Conservation (phyloP, 64 coral and sea anemone species). For the Cladopsammia gracilis region DNA sequence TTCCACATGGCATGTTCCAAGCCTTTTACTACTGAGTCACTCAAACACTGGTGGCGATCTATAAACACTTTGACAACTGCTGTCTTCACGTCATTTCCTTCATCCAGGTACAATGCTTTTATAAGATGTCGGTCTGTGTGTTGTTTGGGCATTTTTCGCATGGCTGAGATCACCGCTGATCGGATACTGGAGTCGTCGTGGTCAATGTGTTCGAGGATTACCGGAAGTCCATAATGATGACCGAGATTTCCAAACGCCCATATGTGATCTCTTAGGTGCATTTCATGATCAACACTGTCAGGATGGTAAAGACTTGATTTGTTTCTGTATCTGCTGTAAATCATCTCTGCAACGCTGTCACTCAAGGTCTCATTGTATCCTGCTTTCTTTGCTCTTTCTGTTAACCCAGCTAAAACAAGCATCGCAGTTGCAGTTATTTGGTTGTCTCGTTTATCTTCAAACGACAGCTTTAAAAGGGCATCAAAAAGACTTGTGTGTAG, state of each 20-base stretch:
- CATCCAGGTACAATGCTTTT: constrained; percentile 74
- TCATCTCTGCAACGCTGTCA: constrained; percentile 67
- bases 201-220: constrained; percentile 79
- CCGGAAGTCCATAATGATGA: constrained; percentile 72
- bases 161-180: constrained; percentile 82
- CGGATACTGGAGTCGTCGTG: constrained; percentile 93
- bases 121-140: constrained; percentile 76
- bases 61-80: constrained; percentile 86
- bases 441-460: constrained; percentile 50
- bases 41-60: constrained; percentile 77
- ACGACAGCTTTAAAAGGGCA: constrained; percentile 63
- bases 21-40: constrained; percentile 52
- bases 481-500: constrained; percentile 70
- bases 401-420: constrained; percentile 82
- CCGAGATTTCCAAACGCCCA: constrained; percentile 98
- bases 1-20: constrained; percentile 89
- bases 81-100: constrained; percentile 82
- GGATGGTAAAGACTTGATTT: constrained; percentile 73
- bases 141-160: constrained; percentile 82
- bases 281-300: constrained; percentile 83
- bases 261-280: constrained; percentile 81
- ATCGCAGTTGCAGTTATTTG: constrained; percentile 76
- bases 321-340: constrained; percentile 83
- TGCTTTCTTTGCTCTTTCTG: constrained; percentile 66
- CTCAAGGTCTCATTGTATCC: constrained; percentile 86